Base-by-base conservation (phyloP, 2,888 invertebrate species). In the Pachycephus smyrnensis region DNA sequence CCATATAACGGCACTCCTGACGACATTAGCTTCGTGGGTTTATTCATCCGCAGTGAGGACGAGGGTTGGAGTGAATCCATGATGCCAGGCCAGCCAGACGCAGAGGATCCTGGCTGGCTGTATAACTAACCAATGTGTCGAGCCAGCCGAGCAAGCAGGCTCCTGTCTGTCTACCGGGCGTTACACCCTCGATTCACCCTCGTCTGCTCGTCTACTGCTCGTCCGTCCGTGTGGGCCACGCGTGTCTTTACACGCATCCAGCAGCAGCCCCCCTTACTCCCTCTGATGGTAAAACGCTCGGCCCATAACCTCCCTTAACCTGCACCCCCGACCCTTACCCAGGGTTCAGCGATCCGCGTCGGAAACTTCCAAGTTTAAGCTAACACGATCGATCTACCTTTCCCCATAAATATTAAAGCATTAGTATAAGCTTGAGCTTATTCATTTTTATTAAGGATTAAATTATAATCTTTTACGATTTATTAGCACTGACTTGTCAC, bases 21-120 rank as follows among this genome's bases (percentile, higher is more conserved):
- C 76, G 74, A 37, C 73, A 74, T 36, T 40, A 75, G 36, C 69
- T 69, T 40, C 77, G 73, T 79, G 80, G 78, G 83, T 85, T 85
- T 86, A 84, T 86, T 86, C 84, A 86, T 81, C 82, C 82, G 82
- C 84, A 77, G n/a, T 80, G 84, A 83, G 82, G 80, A 81, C 76
- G 82, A 80, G 85, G 81, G 40, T 15, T 30, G 73, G 33, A 40
- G 32, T 69, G 69, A 75, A 12, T 37, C 55, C 73, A 32, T 74
- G 35, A 69, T 37, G 68, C 37, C n/a, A 69, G 55, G 6, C 23
- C 68, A 73, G 73, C 68, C 73, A 69, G 30, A 77, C 74, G 74
- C n/a, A 2, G 81, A 81, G 73, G 81, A 82, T 85, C 83, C 84
- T 55, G 23, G 15, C 80, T 82, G 82, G 84, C 80, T 82, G 84